These are phyloP conservation scores for Sigmodon hispidus DNA, from an alignment of 2,113 vertebrate genomes.

Conservation along the genomic window DNA sequence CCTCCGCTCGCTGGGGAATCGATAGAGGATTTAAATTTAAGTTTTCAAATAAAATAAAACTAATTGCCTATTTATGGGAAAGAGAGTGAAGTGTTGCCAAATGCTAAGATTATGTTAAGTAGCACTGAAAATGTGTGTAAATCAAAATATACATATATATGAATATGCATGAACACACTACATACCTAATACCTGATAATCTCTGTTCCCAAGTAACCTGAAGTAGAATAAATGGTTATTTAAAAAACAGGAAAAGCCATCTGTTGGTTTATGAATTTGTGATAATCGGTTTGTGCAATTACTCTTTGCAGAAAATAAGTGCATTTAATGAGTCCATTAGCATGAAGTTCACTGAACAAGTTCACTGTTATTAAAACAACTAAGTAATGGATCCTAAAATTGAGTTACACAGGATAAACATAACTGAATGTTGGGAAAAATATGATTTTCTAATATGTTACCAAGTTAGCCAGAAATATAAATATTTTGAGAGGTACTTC, in stretches of 20 bases:
- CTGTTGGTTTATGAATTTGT: slow-evolving; percentile 10
- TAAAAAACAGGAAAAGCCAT: neutral
- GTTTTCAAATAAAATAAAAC: slow-evolving; percentile 8
- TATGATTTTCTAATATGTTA: neutral
- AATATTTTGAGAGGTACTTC: slow-evolving; percentile 76
- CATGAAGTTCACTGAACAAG: slow-evolving; percentile 33
- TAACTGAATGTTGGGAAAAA: slow-evolving; percentile 42
- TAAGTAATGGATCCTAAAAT: slow-evolving; percentile 39
- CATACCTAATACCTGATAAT: neutral
- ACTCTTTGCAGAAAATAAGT: slow-evolving; percentile 8
- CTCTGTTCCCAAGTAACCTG: neutral
- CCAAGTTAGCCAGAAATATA: slow-evolving; percentile 42
- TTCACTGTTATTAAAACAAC: slow-evolving; percentile 49
- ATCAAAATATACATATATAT: neutral
- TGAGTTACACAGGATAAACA: slow-evolving; percentile 51
- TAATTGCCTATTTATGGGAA: neutral
- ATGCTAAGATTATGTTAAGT: neutral
- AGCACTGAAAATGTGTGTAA: neutral
- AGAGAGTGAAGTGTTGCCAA: neutral
- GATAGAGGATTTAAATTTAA: neutral
- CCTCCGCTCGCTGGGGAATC: neutral
- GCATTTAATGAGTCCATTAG: slow-evolving; percentile 56
- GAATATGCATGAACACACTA: neutral
- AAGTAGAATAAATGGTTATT: neutral
- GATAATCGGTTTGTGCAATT: slow-evolving; percentile 36